phyloP scores from a whole-genome alignment of 2,113 vertebrate species.

The Fregata magnificens region DNA sequence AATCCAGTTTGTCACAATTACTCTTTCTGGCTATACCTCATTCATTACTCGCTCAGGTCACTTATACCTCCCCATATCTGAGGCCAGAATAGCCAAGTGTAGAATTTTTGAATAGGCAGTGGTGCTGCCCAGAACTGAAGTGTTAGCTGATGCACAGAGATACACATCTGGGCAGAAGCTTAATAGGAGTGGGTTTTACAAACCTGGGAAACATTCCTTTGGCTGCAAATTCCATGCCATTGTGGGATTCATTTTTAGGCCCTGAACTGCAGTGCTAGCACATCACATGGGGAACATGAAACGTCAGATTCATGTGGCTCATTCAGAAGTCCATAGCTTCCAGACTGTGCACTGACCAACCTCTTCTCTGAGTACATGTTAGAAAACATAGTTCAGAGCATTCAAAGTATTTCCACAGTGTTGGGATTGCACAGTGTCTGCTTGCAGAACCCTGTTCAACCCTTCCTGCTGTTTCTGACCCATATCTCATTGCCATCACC shows the following conservation, averaged over 20 bases:
- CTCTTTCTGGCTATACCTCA: background rate
- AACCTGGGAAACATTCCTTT: background rate
- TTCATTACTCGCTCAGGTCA: background rate
- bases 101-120: background rate
- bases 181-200: background rate
- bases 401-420: background rate
- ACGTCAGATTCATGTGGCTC: fast-evolving
- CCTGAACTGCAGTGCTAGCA: background rate
- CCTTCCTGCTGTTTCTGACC: background rate
- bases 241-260: background rate
- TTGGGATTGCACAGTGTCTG: background rate
- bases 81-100: background rate
- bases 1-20: background rate
- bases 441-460: background rate
- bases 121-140: background rate
- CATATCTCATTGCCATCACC: background rate
- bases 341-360: background rate
- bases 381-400: background rate
- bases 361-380: background rate
- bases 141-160: background rate
- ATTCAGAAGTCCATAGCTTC: background rate
- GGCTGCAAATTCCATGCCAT: background rate
- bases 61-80: background rate
- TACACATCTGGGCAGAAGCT: background rate
- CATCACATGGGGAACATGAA: background rate